Base-by-base conservation (phyloP, 2,113 vertebrate species). In the Uria lomvia region DNA sequence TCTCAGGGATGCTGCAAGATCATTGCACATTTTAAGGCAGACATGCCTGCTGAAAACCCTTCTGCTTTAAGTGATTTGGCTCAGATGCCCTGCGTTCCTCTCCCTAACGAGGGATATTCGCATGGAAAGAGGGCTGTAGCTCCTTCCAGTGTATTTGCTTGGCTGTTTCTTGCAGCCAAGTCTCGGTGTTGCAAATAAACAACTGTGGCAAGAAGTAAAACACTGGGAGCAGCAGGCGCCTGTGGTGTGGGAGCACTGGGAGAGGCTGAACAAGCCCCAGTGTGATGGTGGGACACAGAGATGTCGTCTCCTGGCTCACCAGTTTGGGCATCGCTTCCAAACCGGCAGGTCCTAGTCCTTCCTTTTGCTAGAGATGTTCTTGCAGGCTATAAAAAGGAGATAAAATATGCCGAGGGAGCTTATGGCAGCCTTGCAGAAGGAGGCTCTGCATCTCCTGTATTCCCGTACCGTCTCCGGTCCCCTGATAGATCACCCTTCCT, bases 261-360 rank as follows among this genome's bases (percentile, higher is more conserved):
- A n/a, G 47, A 58, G 42, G 49, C 27, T 47, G 36, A 36, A 16
- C 1, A 3, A 60, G 21, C 36, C 32, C 21, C 3, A 1, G 14
- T 14, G 66, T 1, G 1, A 9, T 45, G 36, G 32, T 27, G 38
- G 49, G 36, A 5, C 42, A 27, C 7, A 15, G 62, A 63, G 42
- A 4, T 12, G 32, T 20, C 6, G 2, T 17, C 70, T 77, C 8
- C 50, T 38, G 19, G 23, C 45, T 72, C 29, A 38, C 19, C 23
- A 26, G 15, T 49, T 67, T 67, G 71, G 65, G 65, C 45, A 34
- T 66, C 1, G 0, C n/a, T 59, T 94, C 72, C 40, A n/a, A 66
- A 53, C n/a, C 5, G 0, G 3, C 1, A 1, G 22, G 36, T 2
- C 45, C 47, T 40, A 34, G 8, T 24, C 52, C 19, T 42, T 59